Evolutionary conservation across 2,113 vertebrate genomes (phyloP), one percentile per base, ranked within the genome.

Genomic region (Pelobates fuscus): DNA sequence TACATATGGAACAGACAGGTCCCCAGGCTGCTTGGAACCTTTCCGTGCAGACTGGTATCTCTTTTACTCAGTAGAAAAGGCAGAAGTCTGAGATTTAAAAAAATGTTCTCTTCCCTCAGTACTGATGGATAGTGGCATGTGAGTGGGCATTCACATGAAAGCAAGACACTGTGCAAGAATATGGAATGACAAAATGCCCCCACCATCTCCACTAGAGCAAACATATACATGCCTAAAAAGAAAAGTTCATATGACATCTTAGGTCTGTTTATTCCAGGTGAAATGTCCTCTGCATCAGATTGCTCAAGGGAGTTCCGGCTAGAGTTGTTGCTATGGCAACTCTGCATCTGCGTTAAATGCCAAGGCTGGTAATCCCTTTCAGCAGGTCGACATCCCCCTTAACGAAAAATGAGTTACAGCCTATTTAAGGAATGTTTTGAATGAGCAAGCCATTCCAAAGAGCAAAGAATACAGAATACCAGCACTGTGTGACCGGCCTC

Each of bases 221-320:
- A 58, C 21, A 66, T 52, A 59, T 46, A 59, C 52, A 59, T 7
- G n/a, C 32, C 63, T 32, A 67, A 59, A 67, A 76, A 74, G 71
- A 76, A 76, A 76, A 76, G 63, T 67, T 76, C 63, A 67, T 49
- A 76, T 52, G 49, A 66, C 63, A 67, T 76, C 63, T 66, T 66
- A 58, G 71, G 32, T 73, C 70, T 67, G 72, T 67, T 67, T 76
- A 67, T 67, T 76, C n/a, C 63, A 76, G 72, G 63, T 67, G 63
- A 76, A 67, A 60, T 67, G 63, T 67, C 63, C 54, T 60, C 72
- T 60, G 46, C 8, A 65, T 41, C 29, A 58, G 55, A 74, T 66
- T 18, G 71, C 62, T 66, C 61, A 58, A 66, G 62, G 71, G 32
- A 23, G 30, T 32, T 59, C 27, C 54, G 2, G 41, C 26, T 49